These are phyloP conservation scores for Nemotelus nigrinus DNA, from an alignment of 2,888 invertebrate species.

Conservation along the genomic window DNA sequence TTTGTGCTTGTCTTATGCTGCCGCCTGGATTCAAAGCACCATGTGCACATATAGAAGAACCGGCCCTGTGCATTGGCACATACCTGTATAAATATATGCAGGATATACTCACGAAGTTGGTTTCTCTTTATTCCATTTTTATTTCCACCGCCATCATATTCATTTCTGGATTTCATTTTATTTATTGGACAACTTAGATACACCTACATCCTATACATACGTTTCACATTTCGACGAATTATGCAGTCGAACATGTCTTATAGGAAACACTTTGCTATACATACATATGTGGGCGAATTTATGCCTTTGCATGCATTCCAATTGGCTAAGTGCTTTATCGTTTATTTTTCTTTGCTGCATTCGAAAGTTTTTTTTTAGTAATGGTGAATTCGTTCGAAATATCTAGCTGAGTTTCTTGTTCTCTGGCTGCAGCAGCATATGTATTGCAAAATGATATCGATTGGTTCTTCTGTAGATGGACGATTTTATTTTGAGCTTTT, in stretches of 20 bases:
- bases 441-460: too few relatives aligned
- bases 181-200: conserved; percentile 4
- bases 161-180: conserved; percentile 10
- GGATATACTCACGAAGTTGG: neutral
- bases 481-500: too few relatives aligned
- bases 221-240: neutral
- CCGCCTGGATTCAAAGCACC: too few relatives aligned
- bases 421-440: too few relatives aligned
- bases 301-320: conserved; percentile 21
- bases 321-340: conserved; percentile 22
- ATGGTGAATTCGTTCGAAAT: too few relatives aligned
- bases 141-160: conserved; percentile 11
- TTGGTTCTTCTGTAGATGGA: too few relatives aligned
- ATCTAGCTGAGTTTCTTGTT: too few relatives aligned
- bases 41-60: too few relatives aligned
- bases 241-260: conserved; percentile 18
- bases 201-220: neutral
- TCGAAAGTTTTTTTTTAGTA: too few relatives aligned
- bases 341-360: too few relatives aligned
- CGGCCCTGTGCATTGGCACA: neutral
- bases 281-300: conserved; percentile 35
- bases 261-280: conserved; percentile 17
- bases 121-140: neutral
- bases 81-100: neutral
- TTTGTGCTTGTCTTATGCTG: too few relatives aligned